Conservation (phyloP, 2,113 vertebrate species). For the Dunckerocampus dactyliophorus region DNA sequence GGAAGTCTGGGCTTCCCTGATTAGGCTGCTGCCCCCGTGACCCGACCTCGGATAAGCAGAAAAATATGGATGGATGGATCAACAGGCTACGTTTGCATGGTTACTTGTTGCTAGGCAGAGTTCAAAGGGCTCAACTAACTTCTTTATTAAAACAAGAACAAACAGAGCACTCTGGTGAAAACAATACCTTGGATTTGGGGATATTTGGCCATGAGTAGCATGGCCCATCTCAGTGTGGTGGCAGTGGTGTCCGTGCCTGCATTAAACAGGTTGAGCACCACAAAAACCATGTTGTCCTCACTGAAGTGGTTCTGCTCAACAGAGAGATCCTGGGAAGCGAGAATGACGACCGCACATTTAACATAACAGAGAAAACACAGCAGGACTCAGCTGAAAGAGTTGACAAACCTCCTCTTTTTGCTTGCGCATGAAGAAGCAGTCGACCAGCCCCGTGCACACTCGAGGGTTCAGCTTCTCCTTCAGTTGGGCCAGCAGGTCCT, state of each 20-base stretch:
- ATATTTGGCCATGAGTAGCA: constrained; percentile 69
- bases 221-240: constrained; percentile 53
- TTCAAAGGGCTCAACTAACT: too few species aligned
- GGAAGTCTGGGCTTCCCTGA: too few species aligned
- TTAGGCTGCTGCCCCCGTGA: too few species aligned
- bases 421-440: constrained; percentile 59
- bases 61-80: too few species aligned
- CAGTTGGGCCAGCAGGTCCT: constrained; percentile 20
- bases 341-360: background rate
- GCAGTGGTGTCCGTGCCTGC: constrained; percentile 69
- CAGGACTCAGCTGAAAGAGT: background rate
- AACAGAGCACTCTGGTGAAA: too few species aligned
- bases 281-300: constrained; percentile 50
- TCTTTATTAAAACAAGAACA: too few species aligned
- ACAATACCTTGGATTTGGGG: constrained; percentile 71
- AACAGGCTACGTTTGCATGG: too few species aligned
- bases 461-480: constrained; percentile 57
- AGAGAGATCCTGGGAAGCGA: background rate
- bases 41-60: too few species aligned
- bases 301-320: constrained; percentile 28
- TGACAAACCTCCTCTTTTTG: constrained; percentile 50
- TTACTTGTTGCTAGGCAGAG: too few species aligned
- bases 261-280: constrained; percentile 50
- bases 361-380: background rate
- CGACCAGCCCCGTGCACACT: constrained; percentile 49